These are phyloP conservation scores for Eupithecia inturbata DNA, from an alignment of 2,888 invertebrate genomes.

Conservation along the genomic window DNA sequence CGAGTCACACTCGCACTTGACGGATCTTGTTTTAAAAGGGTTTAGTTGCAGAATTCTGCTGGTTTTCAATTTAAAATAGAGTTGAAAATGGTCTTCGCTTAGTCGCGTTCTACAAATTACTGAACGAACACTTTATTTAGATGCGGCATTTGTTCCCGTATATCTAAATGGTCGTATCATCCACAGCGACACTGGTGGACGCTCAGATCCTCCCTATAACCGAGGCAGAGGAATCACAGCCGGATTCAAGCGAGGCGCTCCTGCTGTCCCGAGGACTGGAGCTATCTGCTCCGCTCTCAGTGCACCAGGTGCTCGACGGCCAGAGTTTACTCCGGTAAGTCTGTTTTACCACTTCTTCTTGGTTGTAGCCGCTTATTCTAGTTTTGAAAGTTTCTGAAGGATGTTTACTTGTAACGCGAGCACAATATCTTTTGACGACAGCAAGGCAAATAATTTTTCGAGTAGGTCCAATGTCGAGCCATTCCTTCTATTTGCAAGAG, in stretches of 20 bases:
- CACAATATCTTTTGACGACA: neutral
- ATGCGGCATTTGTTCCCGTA: neutral
- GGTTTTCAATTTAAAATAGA: no score
- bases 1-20: no score
- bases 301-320: slow-evolving; percentile 95
- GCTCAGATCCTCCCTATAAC: slow-evolving; percentile 64
- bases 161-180: slow-evolving; percentile 4
- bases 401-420: neutral
- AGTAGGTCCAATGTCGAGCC: neutral
- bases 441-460: neutral
- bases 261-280: slow-evolving; percentile 96
- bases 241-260: slow-evolving; percentile 85
- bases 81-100: no score
- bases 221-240: slow-evolving; percentile 51
- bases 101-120: neutral
- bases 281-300: slow-evolving; percentile 92
- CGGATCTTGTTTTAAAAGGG: no score
- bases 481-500: neutral
- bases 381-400: neutral
- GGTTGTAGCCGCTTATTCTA: neutral
- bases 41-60: neutral
- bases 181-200: slow-evolving; percentile 67
- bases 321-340: slow-evolving; percentile 80
- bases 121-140: neutral
- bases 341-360: neutral